phyloP scores from a whole-genome alignment of 2,113 vertebrate genomes.

The Syrrhaptes paradoxus region DNA sequence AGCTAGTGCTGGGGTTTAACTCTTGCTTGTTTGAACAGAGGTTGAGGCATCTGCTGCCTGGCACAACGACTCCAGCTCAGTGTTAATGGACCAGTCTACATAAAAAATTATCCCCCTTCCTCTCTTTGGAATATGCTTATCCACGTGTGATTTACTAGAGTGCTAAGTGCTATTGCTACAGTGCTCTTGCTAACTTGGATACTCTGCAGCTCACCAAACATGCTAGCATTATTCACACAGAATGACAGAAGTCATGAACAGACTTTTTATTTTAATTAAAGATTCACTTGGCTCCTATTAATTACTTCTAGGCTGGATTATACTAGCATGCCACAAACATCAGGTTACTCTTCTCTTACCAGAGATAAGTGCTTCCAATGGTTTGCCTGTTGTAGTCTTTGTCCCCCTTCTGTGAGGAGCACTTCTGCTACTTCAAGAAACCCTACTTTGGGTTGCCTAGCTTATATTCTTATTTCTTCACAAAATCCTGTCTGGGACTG shows the following conservation, averaged over 20 bases:
- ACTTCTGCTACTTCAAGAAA: background rate
- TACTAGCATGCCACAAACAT: background rate
- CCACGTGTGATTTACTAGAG: background rate
- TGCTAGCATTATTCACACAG: background rate
- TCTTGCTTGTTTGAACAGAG: background rate
- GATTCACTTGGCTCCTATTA: background rate
- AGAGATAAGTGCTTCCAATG: background rate
- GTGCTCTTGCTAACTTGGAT: background rate
- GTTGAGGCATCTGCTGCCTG: background rate
- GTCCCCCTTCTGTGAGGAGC: background rate
- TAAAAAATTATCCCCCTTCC: background rate
- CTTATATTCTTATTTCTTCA: background rate
- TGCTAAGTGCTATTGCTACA: rapidly evolving
- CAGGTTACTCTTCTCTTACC: background rate
- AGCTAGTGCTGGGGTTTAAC: background rate
- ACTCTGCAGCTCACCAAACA: background rate
- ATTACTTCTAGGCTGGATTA: background rate
- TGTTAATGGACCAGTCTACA: background rate
- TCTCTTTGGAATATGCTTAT: background rate
- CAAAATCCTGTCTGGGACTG: background rate
- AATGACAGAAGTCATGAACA: background rate
- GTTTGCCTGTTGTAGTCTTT: background rate
- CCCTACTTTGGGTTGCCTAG: background rate
- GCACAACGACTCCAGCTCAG: background rate
- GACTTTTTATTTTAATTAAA: background rate